These are phyloP conservation scores for Falco columbarius DNA, from an alignment of 2,797 vertebrate genomes.

Conservation along the genomic window DNA sequence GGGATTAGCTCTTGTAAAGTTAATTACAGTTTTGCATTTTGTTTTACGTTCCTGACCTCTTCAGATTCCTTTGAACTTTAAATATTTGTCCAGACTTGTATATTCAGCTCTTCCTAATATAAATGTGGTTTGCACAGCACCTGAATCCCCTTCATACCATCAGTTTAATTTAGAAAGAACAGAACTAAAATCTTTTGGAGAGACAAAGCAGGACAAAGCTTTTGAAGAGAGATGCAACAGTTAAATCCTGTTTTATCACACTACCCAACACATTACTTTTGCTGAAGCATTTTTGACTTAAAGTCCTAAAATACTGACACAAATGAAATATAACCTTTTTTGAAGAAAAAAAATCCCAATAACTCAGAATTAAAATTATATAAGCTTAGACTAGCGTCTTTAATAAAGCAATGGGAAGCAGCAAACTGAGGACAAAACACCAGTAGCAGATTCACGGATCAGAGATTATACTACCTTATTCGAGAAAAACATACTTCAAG, in stretches of 20 bases:
- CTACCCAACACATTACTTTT: neutral
- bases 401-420: neutral
- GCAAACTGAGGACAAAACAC: neutral
- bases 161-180: neutral
- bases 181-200: neutral
- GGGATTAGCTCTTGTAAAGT: neutral
- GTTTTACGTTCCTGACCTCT: neutral
- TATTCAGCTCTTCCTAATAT: neutral
- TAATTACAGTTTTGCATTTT: constrained; percentile 12
- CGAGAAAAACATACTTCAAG: neutral
- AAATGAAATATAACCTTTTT: neutral
- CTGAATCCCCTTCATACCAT: neutral
- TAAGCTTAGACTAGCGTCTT: neutral
- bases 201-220: neutral
- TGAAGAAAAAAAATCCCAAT: neutral
- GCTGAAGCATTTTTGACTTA: neutral
- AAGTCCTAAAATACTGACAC: neutral
- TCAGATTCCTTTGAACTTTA: constrained; percentile 9
- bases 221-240: neutral
- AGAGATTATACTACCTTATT: neutral
- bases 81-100: neutral
- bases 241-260: neutral
- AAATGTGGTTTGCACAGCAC: neutral
- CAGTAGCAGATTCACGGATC: neutral
- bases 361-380: neutral